phyloP scores from a whole-genome alignment of 2,797 vertebrate genomes.

The Amblyraja radiata region DNA sequence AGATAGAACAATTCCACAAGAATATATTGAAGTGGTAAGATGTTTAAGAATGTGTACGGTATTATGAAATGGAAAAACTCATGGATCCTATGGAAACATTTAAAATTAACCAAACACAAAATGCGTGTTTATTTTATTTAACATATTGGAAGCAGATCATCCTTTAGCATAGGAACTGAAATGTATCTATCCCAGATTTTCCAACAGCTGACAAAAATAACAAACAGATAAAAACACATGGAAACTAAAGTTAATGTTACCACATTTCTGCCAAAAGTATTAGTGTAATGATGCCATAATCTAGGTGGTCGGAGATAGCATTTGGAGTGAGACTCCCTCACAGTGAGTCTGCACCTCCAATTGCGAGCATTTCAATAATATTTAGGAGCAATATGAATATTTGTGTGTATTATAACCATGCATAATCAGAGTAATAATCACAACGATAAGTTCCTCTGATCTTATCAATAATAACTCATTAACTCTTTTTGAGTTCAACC shows the following conservation, averaged over 20 bases:
- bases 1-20: background rate
- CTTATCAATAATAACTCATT: background rate
- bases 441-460: background rate
- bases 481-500: background rate
- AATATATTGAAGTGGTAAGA: conserved; percentile 25
- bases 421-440: background rate
- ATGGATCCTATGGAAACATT: conserved; percentile 43
- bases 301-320: background rate
- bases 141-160: conserved; percentile 52
- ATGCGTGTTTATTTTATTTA: conserved; percentile 46
- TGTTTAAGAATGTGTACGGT: background rate
- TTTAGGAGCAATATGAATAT: background rate
- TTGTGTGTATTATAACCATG: background rate
- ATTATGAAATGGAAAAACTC: conserved; percentile 35
- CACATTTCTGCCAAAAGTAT: background rate
- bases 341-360: background rate
- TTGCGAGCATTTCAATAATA: background rate
- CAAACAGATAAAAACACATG: conserved; percentile 44
- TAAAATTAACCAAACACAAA: conserved; percentile 47
- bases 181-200: conserved; percentile 57
- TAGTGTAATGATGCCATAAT: background rate
- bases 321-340: background rate
- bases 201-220: conserved; percentile 44
- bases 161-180: conserved; percentile 53
- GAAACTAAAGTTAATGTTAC: conserved; percentile 47